Base-by-base conservation (phyloP, 2,797 vertebrate species). In the Lates japonicus region DNA sequence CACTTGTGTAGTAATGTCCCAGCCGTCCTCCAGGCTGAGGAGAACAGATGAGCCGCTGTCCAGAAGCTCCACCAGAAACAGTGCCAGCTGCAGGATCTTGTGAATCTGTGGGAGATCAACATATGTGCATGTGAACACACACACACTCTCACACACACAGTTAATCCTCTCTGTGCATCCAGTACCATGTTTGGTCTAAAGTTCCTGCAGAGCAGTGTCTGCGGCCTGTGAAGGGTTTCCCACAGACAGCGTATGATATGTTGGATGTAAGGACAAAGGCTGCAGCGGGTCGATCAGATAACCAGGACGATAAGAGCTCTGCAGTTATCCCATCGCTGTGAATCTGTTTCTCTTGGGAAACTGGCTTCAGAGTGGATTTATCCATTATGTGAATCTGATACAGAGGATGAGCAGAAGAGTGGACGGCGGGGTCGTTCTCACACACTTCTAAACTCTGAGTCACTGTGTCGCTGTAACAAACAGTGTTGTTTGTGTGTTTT, bases 1-100 rank as follows among this genome's bases (percentile, higher is more conserved):
- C 93, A 99, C 98, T 95, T 99, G 98, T 25, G 97, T 96, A 39
- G 98, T 99, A 86, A 98, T 96, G 91, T 99, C 98, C 98, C 98
- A 99, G 91, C 98, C 98, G 64, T 99, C 98, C 94, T 99, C 98
- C 91, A 99, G 95, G 93, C 98, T 98, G 89, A 99, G 94, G 90
- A 99, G 93, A 80, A 97, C 97, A 25, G 98, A 99, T 44, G 98
- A 99, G 76, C 98, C 98, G 54, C 95, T 96, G 90, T 99, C 97
- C 88, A 99, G 95, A 42, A 99, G 96, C 91, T 99, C 98, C 79
- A 97, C 97, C 80, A 98, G 94, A 86, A 97, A 94, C 80, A 97
- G 88, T 52, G 96, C 95, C 95, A 99, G 93, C 35, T 99, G 98
- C 94, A 99, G 90, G 89, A 99, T 94, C 93, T 97, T 98, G 93